phyloP scores from a whole-genome alignment of 2,113 vertebrate genomes.

The Oceanodroma tethys region DNA sequence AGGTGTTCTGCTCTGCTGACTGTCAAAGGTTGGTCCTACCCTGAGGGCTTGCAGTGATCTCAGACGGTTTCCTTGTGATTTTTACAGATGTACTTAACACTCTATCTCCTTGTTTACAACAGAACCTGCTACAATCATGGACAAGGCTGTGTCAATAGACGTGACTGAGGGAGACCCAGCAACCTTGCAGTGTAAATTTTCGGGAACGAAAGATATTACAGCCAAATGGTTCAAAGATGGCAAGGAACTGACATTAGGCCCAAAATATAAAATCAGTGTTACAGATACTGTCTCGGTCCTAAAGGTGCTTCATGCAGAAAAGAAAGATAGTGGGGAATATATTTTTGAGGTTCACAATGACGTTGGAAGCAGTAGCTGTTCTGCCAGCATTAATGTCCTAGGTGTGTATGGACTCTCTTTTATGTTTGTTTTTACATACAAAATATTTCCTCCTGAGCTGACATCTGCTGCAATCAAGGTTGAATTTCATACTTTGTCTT shows the following conservation, averaged over 20 bases:
- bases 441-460: not conserved
- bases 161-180: constrained; percentile 96
- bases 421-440: not conserved
- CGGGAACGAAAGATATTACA: constrained; percentile 89
- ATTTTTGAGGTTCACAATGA: constrained; percentile 92
- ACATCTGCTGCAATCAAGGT: not conserved
- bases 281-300: constrained; percentile 88
- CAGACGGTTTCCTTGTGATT: not conserved
- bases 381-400: constrained; percentile 86
- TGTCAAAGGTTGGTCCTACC: constrained; percentile 91
- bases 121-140: constrained; percentile 93
- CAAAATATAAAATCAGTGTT: constrained; percentile 87
- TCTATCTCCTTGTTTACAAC: constrained; percentile 64
- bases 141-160: constrained; percentile 91
- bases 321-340: constrained; percentile 89
- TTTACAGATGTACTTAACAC: not conserved
- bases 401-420: constrained; percentile 80
- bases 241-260: constrained; percentile 83
- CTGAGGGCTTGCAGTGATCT: not conserved
- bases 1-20: constrained; percentile 87
- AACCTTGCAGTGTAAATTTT: constrained; percentile 91
- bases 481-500: constrained; percentile 33
- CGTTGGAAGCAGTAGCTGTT: constrained; percentile 87
- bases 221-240: constrained; percentile 89
- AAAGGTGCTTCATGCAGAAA: constrained; percentile 89